Base-by-base conservation (phyloP, 1,140 invertebrate species). In the Aphis craccivora region DNA sequence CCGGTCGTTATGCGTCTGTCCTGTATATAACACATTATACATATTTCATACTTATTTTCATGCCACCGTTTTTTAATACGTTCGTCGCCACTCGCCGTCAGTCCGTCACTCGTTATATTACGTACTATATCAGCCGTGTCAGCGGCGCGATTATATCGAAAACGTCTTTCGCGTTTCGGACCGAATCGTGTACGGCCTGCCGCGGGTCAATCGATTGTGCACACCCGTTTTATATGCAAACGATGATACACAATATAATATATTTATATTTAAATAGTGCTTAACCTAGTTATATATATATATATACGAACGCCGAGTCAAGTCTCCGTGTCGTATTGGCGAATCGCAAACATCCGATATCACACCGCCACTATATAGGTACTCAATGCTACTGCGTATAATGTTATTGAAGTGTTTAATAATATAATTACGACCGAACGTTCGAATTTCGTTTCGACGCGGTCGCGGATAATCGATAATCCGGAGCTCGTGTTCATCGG, bases 181-280 rank as follows among this genome's bases (percentile, higher is more conserved):
- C 60, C n/a, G 60, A 76, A 76, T 76, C 60, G 23, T n/a, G 3
- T 14, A 14, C 60, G 60, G 30, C n/a, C n/a, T 30, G 30, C 60
- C 60, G 60, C 30, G 60, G 60, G 60, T 76, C 60, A 76, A 76
- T 76, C 60, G 60, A 76, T 76, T 76, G 60, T 76, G n/a, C 60
- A 76, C 60, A 76, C 60, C 60, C 60, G 60, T 14, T 76, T 76
- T 76, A n/a, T 18, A 76, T 18, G 60, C 8, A 76, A 76, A 67
- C 25, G 9, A n/a, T 30, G 11, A 14, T 67, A 67, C 60, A 25
- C 30, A 67, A 67, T 11, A 67, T 67, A 67, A 67, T 67, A 67
- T 67, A 60, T 55, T 9, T 60, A 67, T 67, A n/a, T n/a, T 0
- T n/a, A 67, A 1, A 67, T 14, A 35, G 60, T 76, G 18, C 14